Percentiles rank a stretch among this genome's conserved stretches.
These are phyloP conservation scores for Macropus fuliginosus DNA, from an alignment of 2,797 vertebrate genomes.

Conservation along the genomic window DNA sequence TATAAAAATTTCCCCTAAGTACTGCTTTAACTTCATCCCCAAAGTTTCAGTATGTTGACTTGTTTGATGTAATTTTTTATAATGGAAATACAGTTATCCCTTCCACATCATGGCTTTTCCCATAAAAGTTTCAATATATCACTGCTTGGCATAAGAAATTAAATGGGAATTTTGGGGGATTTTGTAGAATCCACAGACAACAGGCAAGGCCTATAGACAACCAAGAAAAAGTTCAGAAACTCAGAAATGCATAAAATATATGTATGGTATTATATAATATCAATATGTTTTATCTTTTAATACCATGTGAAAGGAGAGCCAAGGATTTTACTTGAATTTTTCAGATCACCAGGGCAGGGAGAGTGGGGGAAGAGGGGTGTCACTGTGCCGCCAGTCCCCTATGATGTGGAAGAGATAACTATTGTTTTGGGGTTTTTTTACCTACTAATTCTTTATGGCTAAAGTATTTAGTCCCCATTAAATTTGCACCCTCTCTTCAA, in stretches of 20 bases:
- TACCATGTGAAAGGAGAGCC: neutral
- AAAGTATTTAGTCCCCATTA: neutral
- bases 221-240: too few species aligned
- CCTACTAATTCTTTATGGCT: neutral
- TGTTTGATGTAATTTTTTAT: neutral
- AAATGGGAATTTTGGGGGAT: neutral
- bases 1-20: neutral
- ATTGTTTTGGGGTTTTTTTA: neutral
- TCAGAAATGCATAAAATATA: too few species aligned
- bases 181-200: neutral
- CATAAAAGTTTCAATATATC: neutral
- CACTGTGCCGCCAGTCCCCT: too few species aligned
- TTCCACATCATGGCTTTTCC: neutral
- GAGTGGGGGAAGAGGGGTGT: too few species aligned
- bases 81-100: neutral
- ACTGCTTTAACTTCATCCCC: neutral
- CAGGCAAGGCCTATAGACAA: neutral
- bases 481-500: neutral
- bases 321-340: neutral
- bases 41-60: neutral
- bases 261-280: neutral
- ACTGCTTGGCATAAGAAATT: neutral
- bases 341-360: neutral
- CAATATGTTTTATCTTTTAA: neutral
- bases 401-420: too few species aligned